Conservation (phyloP, 2,113 vertebrate genomes). For the Trochalopteron elliotii region DNA sequence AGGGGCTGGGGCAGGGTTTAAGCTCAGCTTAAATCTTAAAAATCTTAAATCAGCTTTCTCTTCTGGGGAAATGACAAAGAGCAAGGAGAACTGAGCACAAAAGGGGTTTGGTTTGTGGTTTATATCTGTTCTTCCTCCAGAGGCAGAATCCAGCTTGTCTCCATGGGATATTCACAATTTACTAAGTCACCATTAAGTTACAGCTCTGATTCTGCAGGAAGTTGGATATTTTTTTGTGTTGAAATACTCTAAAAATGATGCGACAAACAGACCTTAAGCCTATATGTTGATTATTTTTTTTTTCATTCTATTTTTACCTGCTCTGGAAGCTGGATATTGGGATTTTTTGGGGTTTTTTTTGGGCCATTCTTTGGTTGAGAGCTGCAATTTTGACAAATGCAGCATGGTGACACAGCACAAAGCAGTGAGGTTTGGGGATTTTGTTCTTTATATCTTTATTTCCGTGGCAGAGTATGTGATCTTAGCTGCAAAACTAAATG, state of each 20-base stretch:
- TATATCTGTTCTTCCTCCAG: neutral
- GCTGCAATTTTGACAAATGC: neutral
- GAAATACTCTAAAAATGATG: neutral
- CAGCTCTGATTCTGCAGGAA: neutral
- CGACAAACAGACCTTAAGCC: neutral
- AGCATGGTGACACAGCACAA: neutral
- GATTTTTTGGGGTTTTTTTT: no score
- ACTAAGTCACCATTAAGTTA: fast-evolving
- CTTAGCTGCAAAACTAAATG: neutral
- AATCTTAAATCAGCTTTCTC: neutral
- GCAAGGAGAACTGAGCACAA: fast-evolving
- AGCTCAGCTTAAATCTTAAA: neutral
- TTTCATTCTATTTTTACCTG: neutral
- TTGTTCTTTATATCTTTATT: neutral
- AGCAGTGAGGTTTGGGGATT: neutral
- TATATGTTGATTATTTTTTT: neutral
- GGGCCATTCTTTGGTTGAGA: neutral
- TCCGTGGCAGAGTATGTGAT: neutral
- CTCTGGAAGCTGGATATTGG: neutral
- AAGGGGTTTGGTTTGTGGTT: neutral
- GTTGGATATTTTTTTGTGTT: neutral
- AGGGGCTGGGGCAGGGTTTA: neutral
- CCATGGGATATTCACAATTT: fast-evolving
- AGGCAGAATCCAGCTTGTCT: neutral
- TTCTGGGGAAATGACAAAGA: no score